Evolutionary conservation across 2,797 vertebrate species (phyloP).

Genomic region (Molossus alvarezi): DNA sequence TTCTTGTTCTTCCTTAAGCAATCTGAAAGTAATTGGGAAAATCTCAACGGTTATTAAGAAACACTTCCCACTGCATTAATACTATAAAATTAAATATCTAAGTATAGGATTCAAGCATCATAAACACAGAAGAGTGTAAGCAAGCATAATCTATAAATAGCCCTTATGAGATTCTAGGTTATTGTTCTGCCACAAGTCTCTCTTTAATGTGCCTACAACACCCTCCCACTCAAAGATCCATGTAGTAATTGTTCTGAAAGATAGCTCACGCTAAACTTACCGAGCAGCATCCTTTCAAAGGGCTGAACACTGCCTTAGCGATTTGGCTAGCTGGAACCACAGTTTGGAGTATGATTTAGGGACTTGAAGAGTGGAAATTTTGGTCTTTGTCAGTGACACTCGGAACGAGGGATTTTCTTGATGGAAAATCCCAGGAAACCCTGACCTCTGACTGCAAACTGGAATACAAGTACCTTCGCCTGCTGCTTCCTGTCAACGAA

Average conservation of each 20-base stretch:
- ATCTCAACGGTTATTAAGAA: constrained; percentile 75
- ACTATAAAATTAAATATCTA: constrained; percentile 67
- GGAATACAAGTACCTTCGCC: background rate
- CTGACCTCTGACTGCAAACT: background rate
- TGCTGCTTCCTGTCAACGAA: background rate
- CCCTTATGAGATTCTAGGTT: constrained; percentile 58
- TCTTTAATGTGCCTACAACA: constrained; percentile 38
- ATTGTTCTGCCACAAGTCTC: constrained; percentile 15
- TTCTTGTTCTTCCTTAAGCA: constrained; percentile 34
- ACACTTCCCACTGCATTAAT: constrained; percentile 51
- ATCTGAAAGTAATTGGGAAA: constrained; percentile 68
- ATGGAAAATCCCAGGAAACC: constrained; percentile 14
- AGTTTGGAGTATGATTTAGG: background rate
- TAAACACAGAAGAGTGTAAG: constrained; percentile 39
- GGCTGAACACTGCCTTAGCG: background rate
- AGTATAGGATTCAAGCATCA: constrained; percentile 58
- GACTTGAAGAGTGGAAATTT: background rate
- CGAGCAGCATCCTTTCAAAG: constrained; percentile 48
- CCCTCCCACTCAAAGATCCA: background rate
- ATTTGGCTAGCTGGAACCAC: background rate
- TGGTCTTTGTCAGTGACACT: background rate
- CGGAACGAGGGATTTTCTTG: background rate
- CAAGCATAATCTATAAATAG: constrained; percentile 55
- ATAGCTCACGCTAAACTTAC: background rate
- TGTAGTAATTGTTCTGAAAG: background rate